phyloP scores from a whole-genome alignment of 2,113 vertebrate genomes.

The Halichoerus grypus region DNA sequence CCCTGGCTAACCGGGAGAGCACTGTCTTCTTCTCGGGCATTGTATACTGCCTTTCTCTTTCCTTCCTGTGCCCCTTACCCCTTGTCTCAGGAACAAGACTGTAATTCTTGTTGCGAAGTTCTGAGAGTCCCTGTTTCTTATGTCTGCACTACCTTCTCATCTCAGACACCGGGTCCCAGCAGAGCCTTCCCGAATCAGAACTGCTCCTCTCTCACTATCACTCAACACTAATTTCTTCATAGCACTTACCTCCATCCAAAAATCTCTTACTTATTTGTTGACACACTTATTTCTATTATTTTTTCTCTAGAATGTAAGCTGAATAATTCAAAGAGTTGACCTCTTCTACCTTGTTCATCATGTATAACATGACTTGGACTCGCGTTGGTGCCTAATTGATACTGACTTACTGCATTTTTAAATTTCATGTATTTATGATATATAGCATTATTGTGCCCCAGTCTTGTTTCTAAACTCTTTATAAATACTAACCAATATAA shows the following conservation, averaged over 20 bases:
- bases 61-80: rapidly evolving
- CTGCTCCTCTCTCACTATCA: background rate
- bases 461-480: background rate
- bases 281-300: background rate
- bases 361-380: background rate
- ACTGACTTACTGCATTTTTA: background rate
- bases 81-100: background rate
- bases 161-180: background rate
- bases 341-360: background rate
- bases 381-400: background rate
- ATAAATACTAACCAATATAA: background rate
- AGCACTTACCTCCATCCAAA: background rate
- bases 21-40: background rate
- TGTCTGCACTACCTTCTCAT: background rate
- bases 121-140: background rate
- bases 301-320: background rate
- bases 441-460: background rate
- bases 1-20: rapidly evolving
- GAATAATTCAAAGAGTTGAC: background rate
- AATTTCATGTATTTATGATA: background rate
- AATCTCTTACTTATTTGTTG: background rate
- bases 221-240: background rate
- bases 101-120: background rate
- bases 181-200: background rate
- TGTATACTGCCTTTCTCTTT: background rate